Evolutionary conservation across 2,797 vertebrate genomes (phyloP), one percentile per base, ranked within the genome.

Genomic region (Trachurus trachurus): DNA sequence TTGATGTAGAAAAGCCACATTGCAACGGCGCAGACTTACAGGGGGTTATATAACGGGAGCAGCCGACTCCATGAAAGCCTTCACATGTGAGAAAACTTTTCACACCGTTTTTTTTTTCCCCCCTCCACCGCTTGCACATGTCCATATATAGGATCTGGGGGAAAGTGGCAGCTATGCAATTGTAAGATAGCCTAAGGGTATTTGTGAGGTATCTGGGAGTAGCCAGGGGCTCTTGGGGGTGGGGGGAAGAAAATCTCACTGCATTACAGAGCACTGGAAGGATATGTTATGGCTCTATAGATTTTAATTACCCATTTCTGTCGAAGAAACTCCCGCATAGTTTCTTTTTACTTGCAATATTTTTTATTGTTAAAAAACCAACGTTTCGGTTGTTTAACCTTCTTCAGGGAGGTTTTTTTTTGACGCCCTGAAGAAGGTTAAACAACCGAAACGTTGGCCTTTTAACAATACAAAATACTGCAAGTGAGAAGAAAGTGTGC

Each of bases 1-100:
- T 58, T 82, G 74, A 83, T 78, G 60, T 16, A 70, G 54, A 78
- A 76, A 84, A 84, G 68, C 44, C 69, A 67, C 62, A 61, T 65
- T 26, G 69, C 39, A 44, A 72, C 67, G 59, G 82, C 49, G 61
- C 45, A 79, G 73, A 74, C 47, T 77, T 65, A 69, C 49, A 50
- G 9, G 53, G 31, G n/a, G 52, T 69, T 76, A 78, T 57, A 66
- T 19, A 74, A 71, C 19, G 22, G 47, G 21, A 66, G 47, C 5
- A 70, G 74, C 62, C 56, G 58, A 66, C 17, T 3, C 44, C 66
- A 74, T 12, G 52, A 75, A 64, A 54, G 31, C 57, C 63, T 67
- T 74, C 42, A 74, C 81, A 78, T 31, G 4, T 49, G 52, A 67
- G 74, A 57, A 70, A 8, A 26, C 21, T 57, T 75, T 69, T 76